A percentile compares a stretch with the other conserved stretches of the same genome.
phyloP scores from a whole-genome alignment of 2,797 vertebrate species.

The Falco berigora region DNA sequence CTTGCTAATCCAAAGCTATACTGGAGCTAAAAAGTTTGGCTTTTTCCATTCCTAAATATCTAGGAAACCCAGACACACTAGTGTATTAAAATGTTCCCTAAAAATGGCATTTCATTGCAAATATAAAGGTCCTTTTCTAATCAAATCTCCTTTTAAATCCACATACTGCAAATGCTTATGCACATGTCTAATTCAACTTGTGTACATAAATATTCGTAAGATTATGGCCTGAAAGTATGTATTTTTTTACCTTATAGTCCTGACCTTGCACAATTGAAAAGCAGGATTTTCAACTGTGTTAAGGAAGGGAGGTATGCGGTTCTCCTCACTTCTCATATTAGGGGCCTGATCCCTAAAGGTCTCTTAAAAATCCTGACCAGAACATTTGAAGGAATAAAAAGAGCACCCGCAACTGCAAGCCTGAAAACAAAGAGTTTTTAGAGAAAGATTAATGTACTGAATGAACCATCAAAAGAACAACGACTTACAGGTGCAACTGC shows the following conservation, averaged over 20 bases:
- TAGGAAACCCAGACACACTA: neutral
- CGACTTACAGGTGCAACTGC: neutral
- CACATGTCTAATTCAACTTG: neutral
- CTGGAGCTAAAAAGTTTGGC: neutral
- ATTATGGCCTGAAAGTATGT: neutral
- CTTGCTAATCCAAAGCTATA: constrained; percentile 30
- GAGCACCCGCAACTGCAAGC: neutral
- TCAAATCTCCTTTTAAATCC: neutral
- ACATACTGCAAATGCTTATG: neutral
- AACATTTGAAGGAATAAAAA: neutral
- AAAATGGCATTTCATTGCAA: constrained; percentile 2
- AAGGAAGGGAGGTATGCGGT: neutral
- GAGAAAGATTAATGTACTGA: neutral
- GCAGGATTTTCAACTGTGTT: neutral
- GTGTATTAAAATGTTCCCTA: neutral
- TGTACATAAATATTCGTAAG: neutral
- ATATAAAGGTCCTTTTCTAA: neutral
- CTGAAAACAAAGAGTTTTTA: neutral
- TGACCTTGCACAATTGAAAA: neutral
- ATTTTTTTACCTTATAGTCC: neutral
- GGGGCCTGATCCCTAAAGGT: neutral
- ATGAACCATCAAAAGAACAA: neutral
- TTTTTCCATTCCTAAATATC: constrained; percentile 9
- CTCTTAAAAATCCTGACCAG: neutral
- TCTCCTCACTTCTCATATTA: neutral